A percentile compares a stretch with the other conserved stretches of the same genome.
Conservation (phyloP, 1,140 invertebrate genomes). For the Liolophura sinensis region DNA sequence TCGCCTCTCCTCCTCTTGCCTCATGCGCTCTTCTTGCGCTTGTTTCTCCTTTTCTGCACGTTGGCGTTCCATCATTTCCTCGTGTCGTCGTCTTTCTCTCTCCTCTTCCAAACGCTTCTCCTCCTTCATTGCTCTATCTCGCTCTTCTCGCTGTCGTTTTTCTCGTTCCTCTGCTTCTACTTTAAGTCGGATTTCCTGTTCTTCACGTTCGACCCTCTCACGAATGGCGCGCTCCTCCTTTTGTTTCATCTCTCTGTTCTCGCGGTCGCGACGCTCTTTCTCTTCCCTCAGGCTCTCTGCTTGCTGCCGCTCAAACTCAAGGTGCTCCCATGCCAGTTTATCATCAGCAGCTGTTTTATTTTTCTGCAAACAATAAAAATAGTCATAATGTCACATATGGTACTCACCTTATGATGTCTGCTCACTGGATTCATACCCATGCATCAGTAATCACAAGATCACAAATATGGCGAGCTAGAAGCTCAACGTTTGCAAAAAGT, state of each 20-base stretch:
- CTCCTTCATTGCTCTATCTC: not conserved
- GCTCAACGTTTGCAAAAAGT: no score
- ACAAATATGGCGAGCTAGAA: no score
- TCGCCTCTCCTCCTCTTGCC: slow-evolving; percentile 15
- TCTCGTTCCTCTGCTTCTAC: not conserved
- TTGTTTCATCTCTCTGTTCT: not conserved
- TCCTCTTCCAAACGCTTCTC: slow-evolving; percentile 4
- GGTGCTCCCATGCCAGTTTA: no score
- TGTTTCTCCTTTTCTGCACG: slow-evolving; percentile 14
- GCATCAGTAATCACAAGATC: no score
- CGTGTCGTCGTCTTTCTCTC: slow-evolving; percentile 9
- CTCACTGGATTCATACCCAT: no score
- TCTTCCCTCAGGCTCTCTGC: no score
- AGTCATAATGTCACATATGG: no score
- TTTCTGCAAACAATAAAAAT: no score
- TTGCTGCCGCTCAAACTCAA: no score
- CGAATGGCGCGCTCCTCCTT: not conserved
- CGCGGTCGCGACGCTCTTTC: no score
- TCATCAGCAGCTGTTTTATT: no score
- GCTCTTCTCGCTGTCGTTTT: not conserved
- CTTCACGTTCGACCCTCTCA: not conserved
- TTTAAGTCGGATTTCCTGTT: not conserved
- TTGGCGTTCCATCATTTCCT: slow-evolving; percentile 16
- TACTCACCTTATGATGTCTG: no score
- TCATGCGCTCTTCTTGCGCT: slow-evolving; percentile 10